Percentiles rank a stretch among this genome's conserved stretches.
Conservation (phyloP, 2,797 vertebrate species). For the Acomys russatus region DNA sequence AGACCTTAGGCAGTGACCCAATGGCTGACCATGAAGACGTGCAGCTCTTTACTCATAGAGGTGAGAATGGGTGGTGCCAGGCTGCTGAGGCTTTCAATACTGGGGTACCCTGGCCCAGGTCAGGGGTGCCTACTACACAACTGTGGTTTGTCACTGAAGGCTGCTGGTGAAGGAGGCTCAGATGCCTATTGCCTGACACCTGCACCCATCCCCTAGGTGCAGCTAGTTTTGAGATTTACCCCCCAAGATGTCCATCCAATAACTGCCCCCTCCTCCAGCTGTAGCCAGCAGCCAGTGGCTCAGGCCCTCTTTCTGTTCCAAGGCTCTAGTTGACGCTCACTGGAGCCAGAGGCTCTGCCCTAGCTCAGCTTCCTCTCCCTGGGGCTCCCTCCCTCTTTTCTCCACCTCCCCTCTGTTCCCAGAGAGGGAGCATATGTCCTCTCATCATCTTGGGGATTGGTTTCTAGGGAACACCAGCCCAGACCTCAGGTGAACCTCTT, state of each 20-base stretch:
- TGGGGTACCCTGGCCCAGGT: not conserved
- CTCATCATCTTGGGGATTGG: not conserved
- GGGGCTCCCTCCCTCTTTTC: not conserved
- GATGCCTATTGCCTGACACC: not conserved
- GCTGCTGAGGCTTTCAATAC: not conserved
- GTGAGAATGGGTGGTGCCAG: no score
- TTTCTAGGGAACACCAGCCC: not conserved
- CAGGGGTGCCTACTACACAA: not conserved
- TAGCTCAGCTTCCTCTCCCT: not conserved
- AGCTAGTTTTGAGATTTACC: not conserved
- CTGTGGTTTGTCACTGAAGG: fast-evolving
- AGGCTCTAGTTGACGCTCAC: not conserved
- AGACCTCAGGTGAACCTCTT: not conserved
- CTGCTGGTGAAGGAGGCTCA: not conserved
- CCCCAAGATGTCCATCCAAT: not conserved
- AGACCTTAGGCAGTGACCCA: not conserved
- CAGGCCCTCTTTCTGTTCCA: not conserved
- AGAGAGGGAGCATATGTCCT: fast-evolving
- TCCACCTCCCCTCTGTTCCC: not conserved
- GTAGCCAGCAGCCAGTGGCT: not conserved
- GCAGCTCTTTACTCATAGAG: not conserved
- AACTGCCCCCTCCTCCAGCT: not conserved
- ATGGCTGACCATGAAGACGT: not conserved
- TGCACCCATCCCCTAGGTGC: not conserved
- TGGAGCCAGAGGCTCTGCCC: not conserved